Conservation (phyloP, 2,888 invertebrate species). For the Neoitamus cyanurus region DNA sequence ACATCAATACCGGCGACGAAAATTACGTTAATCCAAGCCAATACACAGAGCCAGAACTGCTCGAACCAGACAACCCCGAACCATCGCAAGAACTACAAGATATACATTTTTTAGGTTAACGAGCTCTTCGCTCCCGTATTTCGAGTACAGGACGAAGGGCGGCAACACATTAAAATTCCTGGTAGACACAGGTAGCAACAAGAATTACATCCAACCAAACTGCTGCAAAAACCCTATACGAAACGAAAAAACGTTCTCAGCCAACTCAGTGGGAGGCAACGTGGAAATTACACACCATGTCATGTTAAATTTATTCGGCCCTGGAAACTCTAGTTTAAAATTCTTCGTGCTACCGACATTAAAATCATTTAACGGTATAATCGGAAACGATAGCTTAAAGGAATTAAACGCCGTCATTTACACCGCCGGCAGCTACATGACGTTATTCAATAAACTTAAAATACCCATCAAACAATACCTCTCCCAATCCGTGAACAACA, state of each 20-base stretch:
- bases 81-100: neutral
- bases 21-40: neutral
- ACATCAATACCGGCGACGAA: neutral
- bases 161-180: neutral
- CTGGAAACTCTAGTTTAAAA: neutral
- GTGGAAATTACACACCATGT: neutral
- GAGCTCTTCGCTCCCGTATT: slow-evolving; percentile 45
- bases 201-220: slow-evolving; percentile 3
- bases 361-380: neutral
- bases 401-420: neutral
- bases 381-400: neutral
- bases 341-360: neutral
- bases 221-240: neutral
- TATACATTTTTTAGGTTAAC: slow-evolving; percentile 43
- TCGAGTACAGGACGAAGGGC: slow-evolving; percentile 11
- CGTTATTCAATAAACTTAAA: neutral
- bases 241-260: neutral
- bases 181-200: neutral
- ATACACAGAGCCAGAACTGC: neutral
- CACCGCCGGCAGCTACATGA: neutral
- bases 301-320: neutral
- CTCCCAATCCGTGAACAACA: neutral
- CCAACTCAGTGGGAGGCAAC: neutral
- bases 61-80: neutral
- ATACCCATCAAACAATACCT: neutral